Evolutionary conservation across 2,113 vertebrate species (phyloP).

Genomic region (Rhadina sibilatrix): DNA sequence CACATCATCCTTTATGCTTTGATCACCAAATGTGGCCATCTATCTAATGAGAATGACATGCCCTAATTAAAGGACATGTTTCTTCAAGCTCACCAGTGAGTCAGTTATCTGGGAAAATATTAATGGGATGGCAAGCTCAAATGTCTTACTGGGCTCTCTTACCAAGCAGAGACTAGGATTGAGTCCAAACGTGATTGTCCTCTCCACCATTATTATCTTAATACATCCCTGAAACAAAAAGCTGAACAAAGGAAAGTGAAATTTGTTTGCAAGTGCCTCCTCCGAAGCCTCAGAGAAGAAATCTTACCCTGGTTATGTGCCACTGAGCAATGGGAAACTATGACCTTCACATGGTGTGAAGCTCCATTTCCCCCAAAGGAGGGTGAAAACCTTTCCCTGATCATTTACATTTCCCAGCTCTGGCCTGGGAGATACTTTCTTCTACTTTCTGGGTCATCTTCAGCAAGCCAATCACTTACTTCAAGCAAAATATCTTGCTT

Average conservation of each 20-base stretch:
- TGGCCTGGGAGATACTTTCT: neutral
- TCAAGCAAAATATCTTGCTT: neutral
- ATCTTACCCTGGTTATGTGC: neutral
- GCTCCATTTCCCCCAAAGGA: neutral
- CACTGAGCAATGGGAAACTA: neutral
- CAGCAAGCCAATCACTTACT: neutral
- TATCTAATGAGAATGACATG: neutral
- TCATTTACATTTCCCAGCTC: neutral
- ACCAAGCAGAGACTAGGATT: neutral
- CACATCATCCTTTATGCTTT: neutral
- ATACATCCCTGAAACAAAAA: neutral
- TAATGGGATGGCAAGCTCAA: constrained; percentile 24
- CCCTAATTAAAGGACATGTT: constrained; percentile 1
- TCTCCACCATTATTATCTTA: neutral
- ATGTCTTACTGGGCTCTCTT: constrained; percentile 13
- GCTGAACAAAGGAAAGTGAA: neutral
- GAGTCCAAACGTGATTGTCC: constrained; percentile 11
- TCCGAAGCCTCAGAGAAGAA: neutral
- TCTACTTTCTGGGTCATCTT: neutral
- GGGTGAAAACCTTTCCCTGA: neutral
- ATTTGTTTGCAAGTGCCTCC: neutral
- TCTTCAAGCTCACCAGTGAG: constrained; percentile 40
- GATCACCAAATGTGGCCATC: neutral
- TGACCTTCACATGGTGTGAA: neutral
- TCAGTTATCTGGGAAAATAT: constrained; percentile 58